Conservation (phyloP, 2,113 vertebrate genomes). For the Clarias magur region DNA sequence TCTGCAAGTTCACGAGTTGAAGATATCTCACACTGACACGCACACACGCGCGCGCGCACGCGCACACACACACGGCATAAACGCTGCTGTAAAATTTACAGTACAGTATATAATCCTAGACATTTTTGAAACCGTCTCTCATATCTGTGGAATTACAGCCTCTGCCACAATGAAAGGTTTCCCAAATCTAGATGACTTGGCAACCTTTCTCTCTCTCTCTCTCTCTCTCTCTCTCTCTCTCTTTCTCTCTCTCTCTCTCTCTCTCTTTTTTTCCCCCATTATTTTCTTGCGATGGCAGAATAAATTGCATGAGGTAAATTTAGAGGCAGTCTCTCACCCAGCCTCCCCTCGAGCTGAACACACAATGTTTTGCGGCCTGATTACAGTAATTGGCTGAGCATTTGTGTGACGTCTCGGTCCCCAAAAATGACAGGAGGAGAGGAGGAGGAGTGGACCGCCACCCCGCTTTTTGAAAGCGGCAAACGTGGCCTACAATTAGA, state of each 20-base stretch:
- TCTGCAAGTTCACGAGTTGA: slow-evolving; percentile 2
- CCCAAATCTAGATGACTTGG: neutral
- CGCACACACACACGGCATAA: neutral
- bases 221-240: neutral
- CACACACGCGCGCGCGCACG: neutral
- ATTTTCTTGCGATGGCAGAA: slow-evolving; percentile 5
- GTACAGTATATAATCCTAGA: neutral
- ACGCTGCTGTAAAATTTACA: slow-evolving; percentile 1
- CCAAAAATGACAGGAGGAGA: slow-evolving; percentile 48
- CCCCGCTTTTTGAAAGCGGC: slow-evolving; percentile 47
- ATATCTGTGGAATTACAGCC: neutral
- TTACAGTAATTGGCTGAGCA: slow-evolving; percentile 54
- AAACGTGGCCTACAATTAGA: slow-evolving; percentile 52
- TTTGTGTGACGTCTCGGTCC: slow-evolving; percentile 46
- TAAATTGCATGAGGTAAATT: slow-evolving; percentile 35
- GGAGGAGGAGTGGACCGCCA: slow-evolving; percentile 42
- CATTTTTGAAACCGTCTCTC: neutral
- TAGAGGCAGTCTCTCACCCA: slow-evolving; percentile 17
- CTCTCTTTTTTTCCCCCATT: neutral
- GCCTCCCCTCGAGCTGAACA: slow-evolving; percentile 25
- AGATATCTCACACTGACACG: slow-evolving; percentile 23
- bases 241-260: neutral
- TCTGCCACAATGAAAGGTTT: neutral
- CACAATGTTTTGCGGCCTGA: slow-evolving; percentile 41
- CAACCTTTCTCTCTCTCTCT: neutral